Evolutionary conservation across 2,113 vertebrate genomes (phyloP).

Genomic region (Carassius auratus): DNA sequence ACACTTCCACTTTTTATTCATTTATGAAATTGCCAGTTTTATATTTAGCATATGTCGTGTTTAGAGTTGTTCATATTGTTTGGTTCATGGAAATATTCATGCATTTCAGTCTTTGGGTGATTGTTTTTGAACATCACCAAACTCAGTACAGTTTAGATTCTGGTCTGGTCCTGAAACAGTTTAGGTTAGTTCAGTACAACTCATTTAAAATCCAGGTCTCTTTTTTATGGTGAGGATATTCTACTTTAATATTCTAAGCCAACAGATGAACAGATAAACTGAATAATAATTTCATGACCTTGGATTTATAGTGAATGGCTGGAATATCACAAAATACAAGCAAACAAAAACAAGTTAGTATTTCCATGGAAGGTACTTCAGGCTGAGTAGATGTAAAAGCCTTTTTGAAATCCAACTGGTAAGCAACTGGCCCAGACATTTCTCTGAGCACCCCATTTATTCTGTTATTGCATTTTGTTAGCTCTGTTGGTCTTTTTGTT

Average conservation of each 20-base stretch:
- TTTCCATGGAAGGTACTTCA: slow-evolving; percentile 6
- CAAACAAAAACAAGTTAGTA: not conserved
- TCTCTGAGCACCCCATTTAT: slow-evolving; percentile 23
- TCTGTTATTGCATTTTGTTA: slow-evolving; percentile 40
- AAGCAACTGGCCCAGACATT: slow-evolving; percentile 5
- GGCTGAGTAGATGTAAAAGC: not conserved
- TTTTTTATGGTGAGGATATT: not conserved
- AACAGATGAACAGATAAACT: not conserved
- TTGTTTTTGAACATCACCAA: not conserved
- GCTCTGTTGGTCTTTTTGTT: slow-evolving; percentile 49
- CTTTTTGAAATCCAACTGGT: not conserved
- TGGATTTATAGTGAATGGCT: not conserved
- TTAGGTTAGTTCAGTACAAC: not conserved
- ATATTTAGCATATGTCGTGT: not conserved
- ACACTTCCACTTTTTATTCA: not conserved
- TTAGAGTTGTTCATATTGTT: not conserved
- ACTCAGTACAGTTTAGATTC: not conserved
- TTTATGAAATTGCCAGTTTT: not conserved
- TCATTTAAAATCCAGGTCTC: not conserved
- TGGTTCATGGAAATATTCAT: not conserved
- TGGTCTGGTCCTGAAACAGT: not conserved
- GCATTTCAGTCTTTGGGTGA: not conserved
- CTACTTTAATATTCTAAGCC: not conserved
- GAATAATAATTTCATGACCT: not conserved
- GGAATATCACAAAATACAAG: not conserved